phyloP scores from a whole-genome alignment of 2,888 invertebrate species.

The Itoplectis maculator region DNA sequence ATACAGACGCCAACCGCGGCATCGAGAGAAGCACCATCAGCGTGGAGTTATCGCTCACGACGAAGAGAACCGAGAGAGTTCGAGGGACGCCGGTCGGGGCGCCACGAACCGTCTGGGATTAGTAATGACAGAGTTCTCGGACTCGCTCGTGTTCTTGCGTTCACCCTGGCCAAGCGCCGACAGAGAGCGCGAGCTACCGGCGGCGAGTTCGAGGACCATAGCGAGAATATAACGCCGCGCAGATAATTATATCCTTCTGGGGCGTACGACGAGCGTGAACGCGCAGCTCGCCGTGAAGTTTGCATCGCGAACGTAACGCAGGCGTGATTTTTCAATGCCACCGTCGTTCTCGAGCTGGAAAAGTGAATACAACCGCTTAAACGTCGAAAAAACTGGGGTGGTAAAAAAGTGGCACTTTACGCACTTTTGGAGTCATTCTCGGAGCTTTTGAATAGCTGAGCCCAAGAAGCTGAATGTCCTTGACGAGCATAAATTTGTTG shows the following conservation, averaged over 20 bases:
- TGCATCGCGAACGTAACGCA: conserved; percentile 19
- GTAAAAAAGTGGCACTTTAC: no score
- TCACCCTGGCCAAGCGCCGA: not conserved
- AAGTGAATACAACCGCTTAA: not conserved
- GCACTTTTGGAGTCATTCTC: no score
- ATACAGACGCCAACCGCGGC: not conserved
- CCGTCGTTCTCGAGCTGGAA: not conserved
- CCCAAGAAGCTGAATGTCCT: no score
- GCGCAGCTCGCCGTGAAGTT: not conserved
- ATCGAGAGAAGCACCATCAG: conserved; percentile 21
- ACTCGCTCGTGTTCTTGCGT: conserved; percentile 23
- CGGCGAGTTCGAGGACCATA: conserved; percentile 1
- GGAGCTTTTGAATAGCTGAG: no score
- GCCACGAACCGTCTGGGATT: conserved; percentile 25
- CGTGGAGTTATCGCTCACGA: conserved; percentile 43
- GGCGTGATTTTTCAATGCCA: not conserved
- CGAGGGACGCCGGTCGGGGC: not conserved
- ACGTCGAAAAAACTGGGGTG: no score
- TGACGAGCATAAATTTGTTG: no score
- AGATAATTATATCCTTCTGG: conserved; percentile 21
- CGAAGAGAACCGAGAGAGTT: conserved; percentile 39
- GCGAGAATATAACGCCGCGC: conserved; percentile 12
- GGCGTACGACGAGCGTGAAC: not conserved
- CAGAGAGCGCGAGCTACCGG: not conserved
- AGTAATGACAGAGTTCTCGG: conserved; percentile 41